Evolutionary conservation across 2,113 vertebrate genomes (phyloP), one percentile per base, ranked within the genome.

Genomic region (Pagrus major): DNA sequence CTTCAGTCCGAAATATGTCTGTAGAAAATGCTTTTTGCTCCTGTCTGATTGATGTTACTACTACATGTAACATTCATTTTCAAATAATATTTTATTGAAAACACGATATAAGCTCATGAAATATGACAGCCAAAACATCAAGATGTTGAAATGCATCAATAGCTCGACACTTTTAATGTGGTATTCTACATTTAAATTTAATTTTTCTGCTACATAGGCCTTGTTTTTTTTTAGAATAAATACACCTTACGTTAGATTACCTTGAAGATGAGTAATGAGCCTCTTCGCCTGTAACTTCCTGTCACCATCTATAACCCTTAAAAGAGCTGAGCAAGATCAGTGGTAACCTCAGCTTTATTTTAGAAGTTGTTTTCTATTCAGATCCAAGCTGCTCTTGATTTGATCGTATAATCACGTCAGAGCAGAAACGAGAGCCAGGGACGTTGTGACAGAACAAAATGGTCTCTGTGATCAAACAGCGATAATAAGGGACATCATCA

Each of bases 401-500:
- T 52, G n/a, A 64, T 66, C 11, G 2, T 71, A 35, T 33, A 59
- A 76, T 84, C 67, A 49, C 2, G 5, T 25, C 42, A 35, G 42
- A 70, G 54, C 68, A 78, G 44, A 52, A 39, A 64, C 0, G 0
- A 15, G 44, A 47, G 33, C n/a, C 20, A 2, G 27, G 51, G 42
- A 51, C 65, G 41, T 70, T 52, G 47, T 51, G 20, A 71, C 16
- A 39, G 68, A 68, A 76, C 65, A 41, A 51, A 83, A 67, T 12
- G 2, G 64, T 58, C 41, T 63, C 52, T 52, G 12, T 69, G 84
- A 91, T 89, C 60, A 75, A 41, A 58, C 42, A 4, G 39, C 51
- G 81, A 86, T 81, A 65, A 71, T 72, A 47, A 58, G 3, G 3
- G 67, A 61, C 76, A 76, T 63, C 74, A 78, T 85, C 74, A 71